Base-by-base conservation (phyloP, 2,888 invertebrate species). In the Oxytorus armatus region DNA sequence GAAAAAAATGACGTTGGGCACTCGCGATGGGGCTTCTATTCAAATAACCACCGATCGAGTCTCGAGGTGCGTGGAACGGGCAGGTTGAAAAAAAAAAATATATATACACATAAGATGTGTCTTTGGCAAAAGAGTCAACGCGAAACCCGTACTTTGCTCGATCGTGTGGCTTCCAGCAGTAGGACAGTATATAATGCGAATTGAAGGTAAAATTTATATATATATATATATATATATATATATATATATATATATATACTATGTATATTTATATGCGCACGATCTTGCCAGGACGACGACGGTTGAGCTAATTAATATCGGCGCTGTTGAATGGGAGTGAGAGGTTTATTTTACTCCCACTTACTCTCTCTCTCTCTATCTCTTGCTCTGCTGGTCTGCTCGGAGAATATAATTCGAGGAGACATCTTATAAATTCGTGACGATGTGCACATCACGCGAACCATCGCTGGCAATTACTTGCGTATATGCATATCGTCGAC, bases 91-190 rank as follows among this genome's bases (percentile, higher is more conserved):
- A 44, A 25, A 44, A 25, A 39, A n/a, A 21, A 1, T 25, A 10
- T n/a, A 16, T 36, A 5, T 18, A 29, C 63, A 44, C 47, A 47
- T 51, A 57, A 18, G 63, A 68, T 49, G 57, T 72, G 16, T 25
- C 61, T 69, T 63, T 63, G 47, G 53, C 65, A 55, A 36, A 68
- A 51, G 78, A 74, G 68, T 70, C 36, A 57, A 65, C 61, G 49
- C 79, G 79, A 84, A 84, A 82, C 82, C 79, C 53, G 72, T 85
- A 83, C 33, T 82, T 84, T 84, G 69, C 70, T 70, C 23, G 42
- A 55, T 76, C 55, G 53, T 61, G 65, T 53, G 79, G 79, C 66
- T 80, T 76, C 76, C 72, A 80, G 51, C 79, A 39, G 66, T 63
- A 72, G 76, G 36, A 44, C 29, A 55, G 66, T 66, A 80, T 72